Evolutionary conservation across 1,140 invertebrate species (phyloP).

Genomic region (Triops longicaudatus): DNA sequence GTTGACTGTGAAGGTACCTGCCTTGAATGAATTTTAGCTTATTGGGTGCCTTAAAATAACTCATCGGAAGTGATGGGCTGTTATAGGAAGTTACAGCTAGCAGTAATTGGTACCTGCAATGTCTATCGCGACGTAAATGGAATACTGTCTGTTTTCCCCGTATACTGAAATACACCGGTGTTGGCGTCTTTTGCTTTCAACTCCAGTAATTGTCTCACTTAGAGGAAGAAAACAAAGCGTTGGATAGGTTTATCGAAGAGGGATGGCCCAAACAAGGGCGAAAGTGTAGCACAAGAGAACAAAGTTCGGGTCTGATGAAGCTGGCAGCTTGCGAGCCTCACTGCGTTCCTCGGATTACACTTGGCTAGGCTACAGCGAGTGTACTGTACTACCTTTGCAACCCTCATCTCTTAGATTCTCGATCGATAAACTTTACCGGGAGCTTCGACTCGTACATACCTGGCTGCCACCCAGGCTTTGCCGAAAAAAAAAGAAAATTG

Average conservation of each 20-base stretch:
- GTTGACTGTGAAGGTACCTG: not conserved
- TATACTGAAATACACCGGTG: not conserved
- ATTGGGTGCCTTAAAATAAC: not conserved
- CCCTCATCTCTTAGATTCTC: conserved; percentile 7
- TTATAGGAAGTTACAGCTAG: not conserved
- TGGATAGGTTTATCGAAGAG: not conserved
- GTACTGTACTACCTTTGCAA: conserved; percentile 12
- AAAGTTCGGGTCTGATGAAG: not conserved
- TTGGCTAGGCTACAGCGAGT: not conserved
- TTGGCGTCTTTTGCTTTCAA: not conserved
- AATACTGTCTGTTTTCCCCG: not conserved
- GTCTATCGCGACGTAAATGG: not conserved
- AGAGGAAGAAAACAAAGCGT: not conserved
- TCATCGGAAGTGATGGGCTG: not conserved
- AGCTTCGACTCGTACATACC: not conserved
- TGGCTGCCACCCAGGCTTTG: not conserved
- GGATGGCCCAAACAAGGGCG: not conserved
- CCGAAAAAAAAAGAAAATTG: not conserved
- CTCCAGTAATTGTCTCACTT: not conserved
- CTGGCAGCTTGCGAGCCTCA: not conserved
- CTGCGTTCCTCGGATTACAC: not conserved
- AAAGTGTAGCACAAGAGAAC: conserved; percentile 17
- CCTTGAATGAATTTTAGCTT: not conserved
- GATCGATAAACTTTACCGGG: conserved; percentile 1
- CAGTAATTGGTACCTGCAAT: not conserved